Evolutionary conservation across 2,797 vertebrate species (phyloP), one percentile per base, ranked within the genome.

Genomic region (Anolis apletophallus): DNA sequence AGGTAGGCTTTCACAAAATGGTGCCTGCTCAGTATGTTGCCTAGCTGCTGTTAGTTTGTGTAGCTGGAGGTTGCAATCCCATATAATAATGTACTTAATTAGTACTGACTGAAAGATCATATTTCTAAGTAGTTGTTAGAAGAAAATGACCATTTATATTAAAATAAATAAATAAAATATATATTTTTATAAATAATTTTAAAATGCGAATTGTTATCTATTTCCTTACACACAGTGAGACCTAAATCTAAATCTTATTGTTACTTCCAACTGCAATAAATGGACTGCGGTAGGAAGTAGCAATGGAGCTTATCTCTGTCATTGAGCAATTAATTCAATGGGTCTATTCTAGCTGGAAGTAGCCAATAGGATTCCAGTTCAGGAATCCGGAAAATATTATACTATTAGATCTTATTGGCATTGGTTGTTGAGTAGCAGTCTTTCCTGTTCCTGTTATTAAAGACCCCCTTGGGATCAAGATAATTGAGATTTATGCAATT

Each of bases 41-140:
- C 11, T 26, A 23, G 50, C 19, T 67, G 55, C 59, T 59, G 55
- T 23, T 36, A 75, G 72, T 88, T 89, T 76, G 83, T 19, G 73
- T 71, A 55, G 67, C 82, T 92, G 77, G 90, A 55, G 46, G 21
- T 5, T 34, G 50, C 32, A 69, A 67, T 79, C 32, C 50, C 50
- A 40, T n/a, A 72, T 40, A 83, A 6, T 32, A 21, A 50, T 67
- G 14, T 52, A 32, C 6, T 77, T 87, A 40, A 29, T 80, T 69
- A 59, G 32, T 34, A 26, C 13, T 8, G 29, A 68, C 19, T 5
- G 29, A 80, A 8, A n/a, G 5, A 52, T 69, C 14, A 10, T 3
- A 85, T 84, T 46, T 83, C 36, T 83, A 5, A 6, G 83, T 88
- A 80, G 59, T 84, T 88, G 16, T 59, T 57, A 55, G 11, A 74